Evolutionary conservation across 2,797 vertebrate species (phyloP), one percentile per base, ranked within the genome.

Genomic region (Zonotrichia albicollis): DNA sequence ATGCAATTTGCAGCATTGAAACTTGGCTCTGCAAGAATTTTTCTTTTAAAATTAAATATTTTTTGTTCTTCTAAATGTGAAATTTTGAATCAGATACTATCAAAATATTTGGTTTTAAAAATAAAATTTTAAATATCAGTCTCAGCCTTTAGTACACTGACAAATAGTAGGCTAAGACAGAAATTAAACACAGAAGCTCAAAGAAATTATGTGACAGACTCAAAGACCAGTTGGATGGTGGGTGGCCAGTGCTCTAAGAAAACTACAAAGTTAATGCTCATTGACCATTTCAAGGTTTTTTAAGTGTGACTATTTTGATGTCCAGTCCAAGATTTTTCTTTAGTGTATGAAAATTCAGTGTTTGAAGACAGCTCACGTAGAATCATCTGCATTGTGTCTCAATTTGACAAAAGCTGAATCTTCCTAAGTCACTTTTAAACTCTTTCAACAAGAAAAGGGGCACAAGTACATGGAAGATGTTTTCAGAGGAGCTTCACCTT

Each of bases 21-120:
- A 48, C 2, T 30, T 36, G 21, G 4, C 0, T 2, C 18, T 32
- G 38, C 1, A 12, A n/a, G 3, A 58, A 5, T 14, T 76, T 64
- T 43, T 57, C 7, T 40, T 74, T 42, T 8, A 34, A 80, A 62
- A 45, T 30, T 0, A 43, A 3, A 23, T 51, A 76, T 23, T 46
- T 50, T 4, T 84, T 53, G 14, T 40, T 80, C 23, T 43, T 84
- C 15, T 3, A 73, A 70, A 55, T 22, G 2, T 66, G 40, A 42
- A 26, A 42, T 38, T 76, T 76, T 61, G 13, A 48, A 68, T 42
- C 20, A 32, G 19, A 53, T 5, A 27, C 53, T 45, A 67, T 32
- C 2, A 90, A 86, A 92, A 34, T 45, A 53, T 34, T 81, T 76
- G 1, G 1, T 4, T 64, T 90, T 53, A 55, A 73, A 81, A 87